A percentile compares a stretch with the other conserved stretches of the same genome.
phyloP scores from a whole-genome alignment of 1,140 invertebrate genomes.

The Chrysopa pallens region DNA sequence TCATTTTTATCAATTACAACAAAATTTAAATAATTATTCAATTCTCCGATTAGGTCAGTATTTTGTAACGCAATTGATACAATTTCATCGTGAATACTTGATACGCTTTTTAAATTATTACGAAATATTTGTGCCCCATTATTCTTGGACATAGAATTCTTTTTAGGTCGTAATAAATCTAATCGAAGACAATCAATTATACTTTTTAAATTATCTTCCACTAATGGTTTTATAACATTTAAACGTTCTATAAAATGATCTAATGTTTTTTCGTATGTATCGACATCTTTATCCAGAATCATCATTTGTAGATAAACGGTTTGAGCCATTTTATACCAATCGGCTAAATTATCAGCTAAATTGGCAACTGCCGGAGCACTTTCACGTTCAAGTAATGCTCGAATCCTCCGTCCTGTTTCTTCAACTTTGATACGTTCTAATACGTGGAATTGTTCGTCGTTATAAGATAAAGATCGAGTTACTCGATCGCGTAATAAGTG shows the following conservation, averaged over 20 bases:
- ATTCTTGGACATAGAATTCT: not conserved
- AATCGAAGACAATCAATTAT: slow-evolving; percentile 3
- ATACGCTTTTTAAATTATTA: slow-evolving; percentile 2
- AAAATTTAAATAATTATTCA: not conserved
- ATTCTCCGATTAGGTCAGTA: not conserved
- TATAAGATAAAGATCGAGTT: slow-evolving; percentile 66
- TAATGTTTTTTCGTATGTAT: slow-evolving; percentile 15
- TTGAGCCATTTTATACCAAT: slow-evolving; percentile 74
- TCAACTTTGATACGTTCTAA: slow-evolving; percentile 60
- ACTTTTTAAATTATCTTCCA: slow-evolving; percentile 7
- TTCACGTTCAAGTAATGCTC: slow-evolving; percentile 41
- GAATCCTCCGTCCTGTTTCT: slow-evolving; percentile 49
- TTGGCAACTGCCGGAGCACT: slow-evolving; percentile 44
- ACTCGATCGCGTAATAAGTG: slow-evolving; percentile 73
- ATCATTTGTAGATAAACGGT: slow-evolving; percentile 55
- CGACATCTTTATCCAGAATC: slow-evolving; percentile 56
- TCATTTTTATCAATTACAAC: too few relatives aligned
- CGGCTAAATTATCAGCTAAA: slow-evolving; percentile 51
- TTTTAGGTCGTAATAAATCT: not conserved
- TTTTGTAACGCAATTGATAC: not conserved
- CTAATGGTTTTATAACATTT: slow-evolving; percentile 14
- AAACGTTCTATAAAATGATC: slow-evolving; percentile 15
- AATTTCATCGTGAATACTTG: not conserved
- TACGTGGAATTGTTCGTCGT: slow-evolving; percentile 87
- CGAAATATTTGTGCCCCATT: slow-evolving; percentile 1